A percentile compares a stretch with the other conserved stretches of the same genome.
These are phyloP conservation scores for Pteromalus puparum DNA, from an alignment of 1,140 invertebrate species.

Conservation along the genomic window DNA sequence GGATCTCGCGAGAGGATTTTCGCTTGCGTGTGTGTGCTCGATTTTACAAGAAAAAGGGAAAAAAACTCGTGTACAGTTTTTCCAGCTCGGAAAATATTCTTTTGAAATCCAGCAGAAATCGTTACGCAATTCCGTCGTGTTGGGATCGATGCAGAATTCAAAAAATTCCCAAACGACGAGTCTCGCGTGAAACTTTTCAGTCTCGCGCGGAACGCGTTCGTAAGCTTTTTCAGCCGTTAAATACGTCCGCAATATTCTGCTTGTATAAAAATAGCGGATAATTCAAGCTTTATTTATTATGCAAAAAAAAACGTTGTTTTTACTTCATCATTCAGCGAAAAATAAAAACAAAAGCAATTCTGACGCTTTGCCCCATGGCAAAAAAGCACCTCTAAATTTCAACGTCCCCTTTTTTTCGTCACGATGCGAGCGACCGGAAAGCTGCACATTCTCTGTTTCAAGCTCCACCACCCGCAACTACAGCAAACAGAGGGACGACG, in stretches of 20 bases:
- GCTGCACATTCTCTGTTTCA: background rate
- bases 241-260: background rate
- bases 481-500: background rate
- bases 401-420: background rate
- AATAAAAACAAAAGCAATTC: background rate
- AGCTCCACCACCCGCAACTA: background rate
- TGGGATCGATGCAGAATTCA: constrained; percentile 17
- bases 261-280: no score
- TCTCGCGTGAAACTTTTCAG: constrained; percentile 4
- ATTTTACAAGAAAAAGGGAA: background rate
- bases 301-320: no score
- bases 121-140: background rate
- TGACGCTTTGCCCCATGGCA: background rate
- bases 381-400: background rate
- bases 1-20: constrained; percentile 31
- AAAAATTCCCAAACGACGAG: constrained; percentile 5
- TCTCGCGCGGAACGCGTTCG: background rate
- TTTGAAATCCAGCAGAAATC: background rate
- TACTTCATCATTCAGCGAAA: no score
- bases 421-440: background rate
- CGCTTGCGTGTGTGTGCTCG: background rate
- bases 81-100: background rate
- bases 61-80: background rate
- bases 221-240: background rate
- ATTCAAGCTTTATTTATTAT: no score